Percentiles rank a stretch among this genome's conserved stretches.
phyloP scores from a whole-genome alignment of 2,888 invertebrate genomes.

The Tridacna crocea region DNA sequence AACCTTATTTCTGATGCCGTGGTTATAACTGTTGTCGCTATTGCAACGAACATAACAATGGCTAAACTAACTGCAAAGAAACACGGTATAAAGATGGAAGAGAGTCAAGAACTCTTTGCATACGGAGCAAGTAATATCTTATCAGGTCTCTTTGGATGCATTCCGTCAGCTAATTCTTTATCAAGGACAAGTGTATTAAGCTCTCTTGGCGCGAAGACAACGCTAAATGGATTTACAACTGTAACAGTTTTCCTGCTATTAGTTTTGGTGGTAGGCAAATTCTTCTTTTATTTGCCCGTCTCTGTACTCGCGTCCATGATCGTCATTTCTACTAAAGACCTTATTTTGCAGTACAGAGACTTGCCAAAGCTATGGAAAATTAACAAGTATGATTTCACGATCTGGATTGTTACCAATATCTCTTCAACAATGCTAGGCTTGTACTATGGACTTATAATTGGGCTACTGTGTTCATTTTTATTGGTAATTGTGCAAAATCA shows the following conservation, averaged over 20 bases:
- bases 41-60: slow-evolving; percentile 75
- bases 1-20: slow-evolving; percentile 63
- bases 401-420: slow-evolving; percentile 75
- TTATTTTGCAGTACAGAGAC: slow-evolving; percentile 88
- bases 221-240: slow-evolving; percentile 70
- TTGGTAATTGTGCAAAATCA: slow-evolving; percentile 68
- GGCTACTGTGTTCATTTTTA: slow-evolving; percentile 70
- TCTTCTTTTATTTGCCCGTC: slow-evolving; percentile 77
- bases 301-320: slow-evolving; percentile 84
- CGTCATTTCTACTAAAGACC: slow-evolving; percentile 83
- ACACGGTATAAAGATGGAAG: slow-evolving; percentile 79
- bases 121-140: slow-evolving; percentile 80
- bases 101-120: slow-evolving; percentile 83
- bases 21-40: slow-evolving; percentile 71
- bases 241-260: slow-evolving; percentile 75
- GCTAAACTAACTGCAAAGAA: slow-evolving; percentile 82
- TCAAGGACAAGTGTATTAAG: slow-evolving; percentile 76
- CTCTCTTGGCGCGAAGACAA: slow-evolving; percentile 74
- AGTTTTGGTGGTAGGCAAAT: slow-evolving; percentile 74
- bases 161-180: slow-evolving; percentile 81
- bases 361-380: slow-evolving; percentile 89
- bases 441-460: slow-evolving; percentile 73
- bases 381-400: slow-evolving; percentile 90
- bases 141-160: slow-evolving; percentile 82
- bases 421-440: slow-evolving; percentile 72